phyloP scores from a whole-genome alignment of 1,140 invertebrate species.

The fruit fly (Drosophila melanogaster) region DNA sequence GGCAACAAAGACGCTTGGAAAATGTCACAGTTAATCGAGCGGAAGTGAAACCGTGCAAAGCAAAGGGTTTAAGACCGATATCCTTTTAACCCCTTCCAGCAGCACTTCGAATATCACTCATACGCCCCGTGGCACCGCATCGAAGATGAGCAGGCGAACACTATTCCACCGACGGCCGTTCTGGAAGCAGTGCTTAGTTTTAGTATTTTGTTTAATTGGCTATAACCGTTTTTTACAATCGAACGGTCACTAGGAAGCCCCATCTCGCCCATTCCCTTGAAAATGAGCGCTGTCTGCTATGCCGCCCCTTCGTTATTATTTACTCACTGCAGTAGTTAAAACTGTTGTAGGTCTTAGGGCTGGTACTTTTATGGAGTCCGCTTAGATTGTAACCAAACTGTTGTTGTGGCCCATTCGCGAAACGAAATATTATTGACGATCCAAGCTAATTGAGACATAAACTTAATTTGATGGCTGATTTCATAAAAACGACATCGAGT shows the following conservation, averaged over 20 bases:
- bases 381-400: conserved; percentile 64
- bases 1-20: conserved; percentile 53
- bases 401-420: conserved; percentile 40
- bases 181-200: conserved; percentile 51
- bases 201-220: conserved; percentile 82
- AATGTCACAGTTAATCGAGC: conserved; percentile 44
- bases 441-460: conserved; percentile 77
- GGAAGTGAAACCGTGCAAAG: conserved; percentile 27
- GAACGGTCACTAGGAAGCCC: conserved; percentile 29
- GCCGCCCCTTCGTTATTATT: conserved; percentile 24
- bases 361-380: conserved; percentile 48
- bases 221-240: conserved; percentile 78
- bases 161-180: conserved; percentile 27
- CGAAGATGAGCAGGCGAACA: conserved; percentile 11
- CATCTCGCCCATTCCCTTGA: background rate
- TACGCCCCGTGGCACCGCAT: conserved; percentile 44
- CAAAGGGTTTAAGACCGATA: conserved; percentile 7
- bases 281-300: conserved; percentile 12
- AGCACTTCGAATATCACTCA: conserved; percentile 15
- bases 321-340: conserved; percentile 26
- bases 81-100: background rate
- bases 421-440: conserved; percentile 63
- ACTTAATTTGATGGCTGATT: conserved; percentile 63
- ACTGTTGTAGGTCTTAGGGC: conserved; percentile 32
- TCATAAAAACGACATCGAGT: conserved; percentile 56